A percentile compares a stretch with the other conserved stretches of the same genome.
These are phyloP conservation scores for Botia almorhae DNA, from an alignment of 2,797 vertebrate genomes.

Conservation along the genomic window DNA sequence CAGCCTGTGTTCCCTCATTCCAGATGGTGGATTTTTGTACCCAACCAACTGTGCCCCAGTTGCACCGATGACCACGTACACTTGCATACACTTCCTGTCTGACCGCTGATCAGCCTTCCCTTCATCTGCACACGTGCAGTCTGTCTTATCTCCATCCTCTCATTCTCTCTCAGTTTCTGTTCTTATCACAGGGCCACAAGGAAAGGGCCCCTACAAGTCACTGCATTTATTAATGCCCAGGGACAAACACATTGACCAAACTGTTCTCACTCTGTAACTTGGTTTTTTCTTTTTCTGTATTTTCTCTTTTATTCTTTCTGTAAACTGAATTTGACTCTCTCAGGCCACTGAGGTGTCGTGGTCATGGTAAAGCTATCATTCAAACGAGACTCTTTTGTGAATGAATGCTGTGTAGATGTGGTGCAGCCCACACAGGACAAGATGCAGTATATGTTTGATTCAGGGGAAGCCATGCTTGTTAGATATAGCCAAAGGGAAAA, in stretches of 20 bases:
- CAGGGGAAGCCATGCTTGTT: slow-evolving; percentile 50
- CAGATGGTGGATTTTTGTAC: slow-evolving; percentile 25
- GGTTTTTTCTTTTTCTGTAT: slow-evolving; percentile 3
- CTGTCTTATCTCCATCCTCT: not conserved
- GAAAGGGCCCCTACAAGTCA: slow-evolving; percentile 15
- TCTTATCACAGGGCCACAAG: not conserved
- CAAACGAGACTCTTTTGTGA: not conserved
- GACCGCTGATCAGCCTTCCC: slow-evolving; percentile 3
- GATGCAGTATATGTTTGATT: slow-evolving; percentile 27
- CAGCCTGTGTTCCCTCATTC: slow-evolving; percentile 29
- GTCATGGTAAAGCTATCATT: slow-evolving; percentile 2
- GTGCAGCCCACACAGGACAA: not conserved
- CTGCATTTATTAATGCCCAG: slow-evolving; percentile 49
- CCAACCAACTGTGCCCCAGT: slow-evolving; percentile 14
- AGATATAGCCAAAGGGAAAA: slow-evolving; percentile 53
- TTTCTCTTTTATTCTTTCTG: not conserved
- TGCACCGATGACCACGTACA: slow-evolving; percentile 29
- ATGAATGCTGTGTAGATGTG: slow-evolving; percentile 20
- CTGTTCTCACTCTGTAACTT: slow-evolving; percentile 24
- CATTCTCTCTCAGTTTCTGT: not conserved
- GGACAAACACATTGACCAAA: slow-evolving; percentile 39
- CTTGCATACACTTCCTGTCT: slow-evolving; percentile 22
- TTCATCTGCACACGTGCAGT: not conserved
- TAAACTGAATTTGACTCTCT: slow-evolving; percentile 1
- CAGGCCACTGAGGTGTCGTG: slow-evolving; percentile 24